Base-by-base conservation (phyloP, 2,888 invertebrate species). In the Pseudeuparius sepicola region DNA sequence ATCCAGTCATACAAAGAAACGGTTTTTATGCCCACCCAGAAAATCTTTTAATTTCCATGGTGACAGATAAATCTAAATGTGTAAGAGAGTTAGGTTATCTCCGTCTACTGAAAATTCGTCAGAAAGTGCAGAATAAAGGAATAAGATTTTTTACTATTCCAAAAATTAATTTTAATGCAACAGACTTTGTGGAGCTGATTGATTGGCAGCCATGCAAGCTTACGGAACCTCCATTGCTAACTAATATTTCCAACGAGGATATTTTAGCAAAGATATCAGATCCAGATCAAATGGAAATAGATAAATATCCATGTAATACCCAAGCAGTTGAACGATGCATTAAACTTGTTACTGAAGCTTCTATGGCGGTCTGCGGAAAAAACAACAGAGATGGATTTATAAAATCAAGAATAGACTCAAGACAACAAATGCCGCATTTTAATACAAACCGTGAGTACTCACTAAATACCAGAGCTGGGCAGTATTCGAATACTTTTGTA, bases 31-130 rank as follows among this genome's bases (percentile, higher is more conserved):
- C 29, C 29, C 29, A 11, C 13, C 29, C 6, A 28, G 5, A 28
- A 28, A 28, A 28, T 28, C 13, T 14, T 10, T 28, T 28, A 13
- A 28, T 28, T 28, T 10, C 29, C 29, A 12, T 28, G 29, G 29
- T 28, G 13, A 14, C 29, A 28, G 29, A 28, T 28, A n/a, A 28
- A 28, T 28, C 15, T 13, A 28, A 28, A 12, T 28, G 5, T 12
- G 13, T 28, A 28, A 28, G 15, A 28, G 4, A 11, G 10, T 36
- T 14, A 46, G 42, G 42, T 46, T 44, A 41, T 40, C 28, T 31
- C 16, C 29, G 24, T 26, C 24, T 10, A 25, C 27, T 15, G 7
- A 9, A 4, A n/a, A 33, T 31, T 37, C 12, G 11, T 30, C 25
- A 24, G 25, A n/a, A n/a, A n/a, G n/a, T n/a, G n/a, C n/a, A n/a